Base-by-base conservation (phyloP, 1,140 invertebrate genomes). In the Theocolax elegans region DNA sequence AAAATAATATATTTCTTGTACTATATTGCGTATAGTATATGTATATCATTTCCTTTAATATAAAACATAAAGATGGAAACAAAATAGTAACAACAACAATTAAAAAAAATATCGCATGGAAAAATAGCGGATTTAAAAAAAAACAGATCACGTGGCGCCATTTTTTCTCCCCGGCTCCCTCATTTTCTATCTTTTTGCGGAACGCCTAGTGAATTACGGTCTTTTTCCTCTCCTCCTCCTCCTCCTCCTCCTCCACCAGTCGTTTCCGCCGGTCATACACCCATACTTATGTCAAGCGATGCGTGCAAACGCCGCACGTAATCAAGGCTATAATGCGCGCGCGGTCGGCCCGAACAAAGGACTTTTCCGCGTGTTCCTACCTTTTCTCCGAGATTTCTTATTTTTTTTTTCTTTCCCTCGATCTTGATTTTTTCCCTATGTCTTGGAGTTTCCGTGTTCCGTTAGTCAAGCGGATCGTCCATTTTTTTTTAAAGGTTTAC, bases 231-330 rank as follows among this genome's bases (percentile, higher is more conserved):
- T n/a, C n/a, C n/a, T n/a, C n/a, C n/a, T n/a, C n/a, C 40, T 19
- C 27, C 54, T 59, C 12, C 58, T 12, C 35, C 38, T n/a, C n/a
- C n/a, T n/a, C n/a, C n/a, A n/a, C n/a, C n/a, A n/a, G 58, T 10
- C n/a, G 42, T 23, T 56, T 56, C 53, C 53, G 59, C 40, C 42
- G 40, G 56, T 62, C 25, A 31, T 62, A 62, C 59, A 29, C 59
- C 40, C 29, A 59, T 58, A 68, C 44, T 68, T 60, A 48, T 46
- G 71, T 59, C 71, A 69, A 68, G 23, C 62, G 54, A 65, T 71
- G 67, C 56, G 56, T 29, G 56, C 49, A 38, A 31, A 9, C 51
- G 53, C 64, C 19, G 29, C 40, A 17, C 38, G 65, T 56, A 46
- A 38, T 38, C 46, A 59, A 60, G 53, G 38, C 31, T 48, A 29